Evolutionary conservation across 2,888 invertebrate genomes (phyloP), one percentile per base, ranked within the genome.

Genomic region (Spodoptera picta): DNA sequence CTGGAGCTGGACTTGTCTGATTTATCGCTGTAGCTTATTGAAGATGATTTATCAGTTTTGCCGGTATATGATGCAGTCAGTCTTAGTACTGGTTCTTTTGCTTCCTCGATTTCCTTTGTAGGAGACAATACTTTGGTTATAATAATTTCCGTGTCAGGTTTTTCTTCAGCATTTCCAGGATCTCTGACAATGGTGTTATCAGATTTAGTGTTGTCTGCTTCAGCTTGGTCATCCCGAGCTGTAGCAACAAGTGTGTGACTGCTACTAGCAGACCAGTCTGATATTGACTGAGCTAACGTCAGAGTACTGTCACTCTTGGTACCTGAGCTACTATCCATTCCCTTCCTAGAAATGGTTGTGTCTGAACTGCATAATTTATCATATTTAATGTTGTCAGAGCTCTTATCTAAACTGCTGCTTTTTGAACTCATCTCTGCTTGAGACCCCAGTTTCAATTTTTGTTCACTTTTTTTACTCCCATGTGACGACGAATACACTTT

Each of bases 191-290:
- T 90, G 55, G 95, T 95, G 65, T 94, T 91, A 63, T 93, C 94
- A 12, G 92, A 92, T 65, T 94, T 95, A 44, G 92, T 92, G 75
- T 84, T 84, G 83, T 95, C 90, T 79, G 91, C 60, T 79, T 95
- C 88, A 27, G 83, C 82, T 83, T 91, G 86, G 84, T 93, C 92
- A 86, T 94, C 92, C 65, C 95, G 95, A 12, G 95, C 92, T 43
- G 96, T 96, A 11, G 96, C 96, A 49, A 97, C 95, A 9, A 97
- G 94, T 0, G 97, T 97, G 61, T 97, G 97, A 80, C 97, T 97
- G 23, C 97, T 97, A 72, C 97, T 97, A 1, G 97, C 97, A 0
- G 97, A 97, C 97, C 97, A 97, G 76, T 97, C 97, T 0, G 97
- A 97, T 79, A 97, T 96, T 1, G 97, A 97, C 69, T 97, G 97